A percentile compares a stretch with the other conserved stretches of the same genome.
phyloP scores from a whole-genome alignment of 2,797 vertebrate genomes.

The Sus cebifrons region DNA sequence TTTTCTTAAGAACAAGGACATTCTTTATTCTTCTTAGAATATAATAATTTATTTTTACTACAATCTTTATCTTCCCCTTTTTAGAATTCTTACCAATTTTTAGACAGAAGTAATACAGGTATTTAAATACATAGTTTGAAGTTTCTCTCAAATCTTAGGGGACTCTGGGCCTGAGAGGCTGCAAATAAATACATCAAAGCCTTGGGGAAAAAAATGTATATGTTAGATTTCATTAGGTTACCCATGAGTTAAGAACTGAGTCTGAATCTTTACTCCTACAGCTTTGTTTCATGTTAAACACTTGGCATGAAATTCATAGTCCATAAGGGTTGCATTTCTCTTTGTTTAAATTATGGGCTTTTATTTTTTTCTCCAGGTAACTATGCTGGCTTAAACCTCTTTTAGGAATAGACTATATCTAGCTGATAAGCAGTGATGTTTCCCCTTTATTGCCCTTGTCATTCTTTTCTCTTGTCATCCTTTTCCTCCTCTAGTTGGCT shows the following conservation, averaged over 20 bases:
- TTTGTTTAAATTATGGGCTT: neutral
- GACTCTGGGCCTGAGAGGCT: neutral
- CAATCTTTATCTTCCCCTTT: conserved; percentile 2
- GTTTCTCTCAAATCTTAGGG: neutral
- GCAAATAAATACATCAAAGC: neutral
- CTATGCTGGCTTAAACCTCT: neutral
- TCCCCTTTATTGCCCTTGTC: neutral
- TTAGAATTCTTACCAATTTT: neutral
- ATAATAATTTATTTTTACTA: conserved; percentile 4
- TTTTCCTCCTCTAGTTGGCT: neutral
- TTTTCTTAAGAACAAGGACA: conserved; percentile 43
- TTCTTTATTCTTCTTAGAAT: conserved; percentile 29
- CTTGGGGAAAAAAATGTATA: neutral
- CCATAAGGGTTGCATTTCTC: neutral
- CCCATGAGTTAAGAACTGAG: neutral
- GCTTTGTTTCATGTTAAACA: conserved; percentile 2
- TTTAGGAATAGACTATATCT: neutral
- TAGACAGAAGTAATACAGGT: neutral
- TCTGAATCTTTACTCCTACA: neutral
- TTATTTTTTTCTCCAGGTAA: neutral
- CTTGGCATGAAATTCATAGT: neutral
- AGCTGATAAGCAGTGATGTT: neutral
- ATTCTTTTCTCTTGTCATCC: neutral
- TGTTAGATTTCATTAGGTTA: neutral
- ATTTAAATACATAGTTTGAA: neutral